Base-by-base conservation (phyloP, 2,797 vertebrate genomes). In the Liasis olivaceus region DNA sequence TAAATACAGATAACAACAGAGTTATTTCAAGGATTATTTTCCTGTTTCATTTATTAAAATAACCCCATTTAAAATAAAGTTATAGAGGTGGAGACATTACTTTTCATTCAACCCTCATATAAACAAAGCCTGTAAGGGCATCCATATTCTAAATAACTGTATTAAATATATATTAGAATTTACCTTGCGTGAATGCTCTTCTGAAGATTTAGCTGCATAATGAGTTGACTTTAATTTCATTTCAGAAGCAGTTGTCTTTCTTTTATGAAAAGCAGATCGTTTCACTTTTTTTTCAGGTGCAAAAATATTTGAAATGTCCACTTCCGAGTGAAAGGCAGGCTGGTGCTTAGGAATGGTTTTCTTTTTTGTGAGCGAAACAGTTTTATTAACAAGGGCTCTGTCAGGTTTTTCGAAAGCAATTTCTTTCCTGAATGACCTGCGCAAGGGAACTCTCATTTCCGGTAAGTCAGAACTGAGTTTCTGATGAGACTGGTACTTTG, bases 251-350 rank as follows among this genome's bases (percentile, higher is more conserved):
- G n/a, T 20, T 22, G 4, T 20, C 28, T 20, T 20, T 42, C 1
- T 42, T 28, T 15, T 60, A 1, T 13, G 2, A 14, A 0, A 81
- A 62, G 2, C 26, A 91, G 20, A 1, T 14, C 20, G 3, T 36
- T 22, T 24, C 14, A 2, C 9, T 28, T 6, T 5, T 51, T 42
- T 1, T 58, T 5, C 5, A 47, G 3, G 2, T 17, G 3, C 42
- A 42, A 42, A 42, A 42, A 42, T 42, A 42, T 0, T 0, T 31
- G 0, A 13, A 9, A 0, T 56, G 11, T 3, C 72, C 26, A 0
- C 2, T 85, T 28, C 28, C 81, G 0, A 9, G 7, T 0, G 0
- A 54, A 2, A 5, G 72, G 1, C 5, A 58, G 1, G n/a, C 59
- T 0, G 3, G 59, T 1, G 4, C 56, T 58, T 13, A 64, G 9